phyloP scores from a whole-genome alignment of 2,888 invertebrate genomes.

The Hypselothyrea guttata region DNA sequence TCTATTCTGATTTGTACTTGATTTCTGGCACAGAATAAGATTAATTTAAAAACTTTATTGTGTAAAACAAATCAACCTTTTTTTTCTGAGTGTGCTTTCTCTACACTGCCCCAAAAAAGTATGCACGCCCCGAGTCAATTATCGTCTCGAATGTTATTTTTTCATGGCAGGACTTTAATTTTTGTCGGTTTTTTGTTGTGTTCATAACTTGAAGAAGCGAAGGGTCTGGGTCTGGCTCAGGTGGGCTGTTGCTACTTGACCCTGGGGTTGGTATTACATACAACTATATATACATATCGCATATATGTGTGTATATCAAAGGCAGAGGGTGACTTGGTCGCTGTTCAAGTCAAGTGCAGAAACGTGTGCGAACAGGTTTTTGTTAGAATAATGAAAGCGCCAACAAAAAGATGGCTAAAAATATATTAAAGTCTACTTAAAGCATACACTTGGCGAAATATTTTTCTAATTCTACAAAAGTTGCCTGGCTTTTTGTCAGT shows the following conservation, averaged over 20 bases:
- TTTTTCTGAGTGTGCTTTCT: no score
- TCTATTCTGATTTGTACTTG: no score
- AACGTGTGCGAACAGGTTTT: slow-evolving; percentile 70
- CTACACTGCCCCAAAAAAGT: slow-evolving; percentile 8
- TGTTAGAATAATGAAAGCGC: slow-evolving; percentile 45
- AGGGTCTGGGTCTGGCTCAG: slow-evolving; percentile 38
- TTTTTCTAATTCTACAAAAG: no score
- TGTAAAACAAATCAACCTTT: no score
- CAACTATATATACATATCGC: no score
- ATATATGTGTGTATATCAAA: slow-evolving; percentile 41
- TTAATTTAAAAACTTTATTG: no score
- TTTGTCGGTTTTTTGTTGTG: slow-evolving; percentile 40
- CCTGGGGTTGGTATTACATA: slow-evolving; percentile 47
- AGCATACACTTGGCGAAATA: background rate
- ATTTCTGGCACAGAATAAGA: no score
- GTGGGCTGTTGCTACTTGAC: slow-evolving; percentile 69
- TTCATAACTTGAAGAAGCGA: slow-evolving; percentile 36
- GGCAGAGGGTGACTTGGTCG: background rate
- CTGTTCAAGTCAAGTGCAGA: slow-evolving; percentile 73
- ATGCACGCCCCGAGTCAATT: slow-evolving; percentile 64
- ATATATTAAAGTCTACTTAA: slow-evolving; percentile 29
- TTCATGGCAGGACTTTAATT: slow-evolving; percentile 65
- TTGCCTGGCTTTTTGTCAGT: no score
- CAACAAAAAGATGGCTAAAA: slow-evolving; percentile 16
- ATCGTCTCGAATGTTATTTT: slow-evolving; percentile 40